phyloP scores from a whole-genome alignment of 2,113 vertebrate genomes.

The Pygoscelis adeliae region DNA sequence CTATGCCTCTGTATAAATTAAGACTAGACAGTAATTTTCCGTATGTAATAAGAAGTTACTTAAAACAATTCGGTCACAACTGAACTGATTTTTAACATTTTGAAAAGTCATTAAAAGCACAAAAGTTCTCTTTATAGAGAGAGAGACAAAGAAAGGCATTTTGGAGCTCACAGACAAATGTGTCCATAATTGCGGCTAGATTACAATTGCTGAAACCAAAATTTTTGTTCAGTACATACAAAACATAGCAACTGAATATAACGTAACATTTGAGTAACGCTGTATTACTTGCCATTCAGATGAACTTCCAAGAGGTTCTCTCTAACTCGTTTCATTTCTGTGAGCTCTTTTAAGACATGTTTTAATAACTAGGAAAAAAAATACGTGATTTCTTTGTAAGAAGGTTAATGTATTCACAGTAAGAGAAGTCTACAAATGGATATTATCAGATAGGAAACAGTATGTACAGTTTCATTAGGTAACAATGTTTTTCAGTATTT shows the following conservation, averaged over 20 bases:
- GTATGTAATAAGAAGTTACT: background rate
- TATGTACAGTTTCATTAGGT: background rate
- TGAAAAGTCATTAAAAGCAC: background rate
- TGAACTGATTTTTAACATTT: background rate
- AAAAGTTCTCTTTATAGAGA: rapidly evolving
- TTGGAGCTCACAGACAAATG: background rate
- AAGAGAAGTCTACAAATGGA: background rate
- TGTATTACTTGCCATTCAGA: slow-evolving; percentile 84
- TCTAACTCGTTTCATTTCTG: slow-evolving; percentile 73
- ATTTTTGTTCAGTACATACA: background rate
- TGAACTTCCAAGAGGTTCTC: slow-evolving; percentile 88
- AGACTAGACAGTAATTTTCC: background rate
- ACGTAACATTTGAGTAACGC: background rate
- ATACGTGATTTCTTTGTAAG: background rate
- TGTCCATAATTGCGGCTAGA: rapidly evolving
- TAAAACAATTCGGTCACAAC: background rate
- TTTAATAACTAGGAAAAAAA: slow-evolving; percentile 80
- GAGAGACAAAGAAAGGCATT: background rate
- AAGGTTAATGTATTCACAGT: background rate
- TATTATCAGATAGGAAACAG: background rate
- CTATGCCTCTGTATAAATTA: background rate
- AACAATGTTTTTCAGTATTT: background rate
- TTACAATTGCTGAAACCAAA: background rate
- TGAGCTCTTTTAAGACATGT: slow-evolving; percentile 84
- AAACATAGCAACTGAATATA: rapidly evolving